These are phyloP conservation scores for Ictidomys tridecemlineatus DNA, from an alignment of 2,113 vertebrate species.

Conservation along the genomic window DNA sequence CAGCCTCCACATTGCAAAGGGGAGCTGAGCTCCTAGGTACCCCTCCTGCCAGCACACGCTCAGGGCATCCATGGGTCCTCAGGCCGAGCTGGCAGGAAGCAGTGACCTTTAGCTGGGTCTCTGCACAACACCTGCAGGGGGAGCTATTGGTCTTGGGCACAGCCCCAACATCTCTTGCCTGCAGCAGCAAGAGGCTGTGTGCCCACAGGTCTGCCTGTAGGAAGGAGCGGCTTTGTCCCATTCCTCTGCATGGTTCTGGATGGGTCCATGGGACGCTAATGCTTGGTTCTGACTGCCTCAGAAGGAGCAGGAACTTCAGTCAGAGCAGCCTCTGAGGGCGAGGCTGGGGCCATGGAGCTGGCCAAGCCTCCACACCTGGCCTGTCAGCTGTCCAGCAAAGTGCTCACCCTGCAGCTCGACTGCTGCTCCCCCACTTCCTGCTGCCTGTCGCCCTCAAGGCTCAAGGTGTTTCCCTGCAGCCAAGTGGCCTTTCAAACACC, in stretches of 20 bases:
- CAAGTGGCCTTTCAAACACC: accelerated
- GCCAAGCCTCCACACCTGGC: neutral
- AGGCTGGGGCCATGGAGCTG: neutral
- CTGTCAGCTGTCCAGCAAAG: neutral
- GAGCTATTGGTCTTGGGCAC: neutral
- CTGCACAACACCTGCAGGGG: neutral
- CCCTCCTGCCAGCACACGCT: neutral
- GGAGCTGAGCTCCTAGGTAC: neutral
- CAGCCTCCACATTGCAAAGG: no score
- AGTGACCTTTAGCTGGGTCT: no score
- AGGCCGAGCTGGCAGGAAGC: neutral
- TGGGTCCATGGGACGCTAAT: neutral
- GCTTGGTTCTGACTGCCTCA: neutral
- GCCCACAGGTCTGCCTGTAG: neutral
- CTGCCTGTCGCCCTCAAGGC: neutral
- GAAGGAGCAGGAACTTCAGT: neutral
- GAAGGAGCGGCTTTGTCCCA: neutral
- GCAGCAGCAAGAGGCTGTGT: neutral
- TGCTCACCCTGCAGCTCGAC: neutral
- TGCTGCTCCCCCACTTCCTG: no score
- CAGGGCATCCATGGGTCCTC: neutral
- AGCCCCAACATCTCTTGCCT: neutral
- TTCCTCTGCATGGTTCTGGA: neutral
- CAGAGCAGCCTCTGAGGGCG: neutral
- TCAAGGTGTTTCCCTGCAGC: neutral